These are phyloP conservation scores for Corythornis vintsioides DNA, from an alignment of 2,113 vertebrate species.

Conservation along the genomic window DNA sequence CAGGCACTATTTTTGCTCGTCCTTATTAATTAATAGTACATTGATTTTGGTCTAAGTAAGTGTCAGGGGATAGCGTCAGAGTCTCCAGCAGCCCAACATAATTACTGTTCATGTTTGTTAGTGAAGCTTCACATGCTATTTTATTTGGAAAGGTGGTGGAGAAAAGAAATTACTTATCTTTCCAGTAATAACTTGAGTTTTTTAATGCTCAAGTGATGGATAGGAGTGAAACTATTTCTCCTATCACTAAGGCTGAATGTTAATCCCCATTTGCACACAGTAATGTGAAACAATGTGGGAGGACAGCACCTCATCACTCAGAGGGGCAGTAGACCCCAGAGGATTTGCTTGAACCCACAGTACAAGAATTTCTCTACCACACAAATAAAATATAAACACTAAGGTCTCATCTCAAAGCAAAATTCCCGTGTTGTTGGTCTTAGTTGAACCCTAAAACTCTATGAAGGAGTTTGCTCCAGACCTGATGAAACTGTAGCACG, in stretches of 20 bases:
- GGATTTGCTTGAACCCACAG: background rate
- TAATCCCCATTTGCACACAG: background rate
- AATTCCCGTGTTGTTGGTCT: background rate
- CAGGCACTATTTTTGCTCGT: background rate
- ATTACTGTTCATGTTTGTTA: conserved; percentile 22
- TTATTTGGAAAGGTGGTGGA: background rate
- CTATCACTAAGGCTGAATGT: background rate
- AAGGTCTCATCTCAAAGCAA: background rate
- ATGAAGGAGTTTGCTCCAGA: background rate
- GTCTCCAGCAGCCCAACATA: conserved; percentile 22
- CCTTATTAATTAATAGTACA: conserved; percentile 63
- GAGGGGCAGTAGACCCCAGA: background rate
- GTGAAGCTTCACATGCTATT: background rate
- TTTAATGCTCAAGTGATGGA: background rate
- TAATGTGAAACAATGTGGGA: background rate
- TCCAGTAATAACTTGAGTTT: background rate
- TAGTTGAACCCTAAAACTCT: background rate
- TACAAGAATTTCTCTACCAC: background rate
- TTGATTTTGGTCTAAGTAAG: conserved; percentile 52
- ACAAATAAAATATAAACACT: background rate
- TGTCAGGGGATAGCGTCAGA: conserved; percentile 10
- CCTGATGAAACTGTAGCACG: background rate
- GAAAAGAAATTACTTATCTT: background rate
- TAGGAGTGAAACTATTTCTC: background rate
- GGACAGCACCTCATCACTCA: background rate